These are phyloP conservation scores for Himalopsyche anomala DNA, from an alignment of 2,888 invertebrate species.

Conservation along the genomic window DNA sequence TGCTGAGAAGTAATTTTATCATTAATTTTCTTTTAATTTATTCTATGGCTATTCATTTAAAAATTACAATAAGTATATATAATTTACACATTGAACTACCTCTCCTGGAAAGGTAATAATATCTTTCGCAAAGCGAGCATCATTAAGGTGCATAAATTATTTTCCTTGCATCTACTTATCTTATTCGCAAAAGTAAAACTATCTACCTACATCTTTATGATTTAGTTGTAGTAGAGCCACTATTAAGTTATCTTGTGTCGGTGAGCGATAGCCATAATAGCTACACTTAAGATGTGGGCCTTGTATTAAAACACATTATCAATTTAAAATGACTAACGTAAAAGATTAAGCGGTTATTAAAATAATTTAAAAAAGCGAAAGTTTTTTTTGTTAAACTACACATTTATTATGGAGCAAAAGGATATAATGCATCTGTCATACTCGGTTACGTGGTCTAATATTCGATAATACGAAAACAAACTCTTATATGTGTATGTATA, in stretches of 20 bases:
- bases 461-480: too few species aligned
- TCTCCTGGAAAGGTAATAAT: background rate
- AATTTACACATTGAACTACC: conserved; percentile 10
- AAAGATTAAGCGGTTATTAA: background rate
- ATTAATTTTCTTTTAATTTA: too few species aligned
- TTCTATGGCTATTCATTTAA: too few species aligned
- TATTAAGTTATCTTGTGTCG: background rate
- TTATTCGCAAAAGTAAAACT: conserved; percentile 16
- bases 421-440: too few species aligned
- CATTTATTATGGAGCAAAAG: too few species aligned
- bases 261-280: background rate
- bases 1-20: too few species aligned
- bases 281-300: background rate
- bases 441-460: too few species aligned
- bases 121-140: background rate
- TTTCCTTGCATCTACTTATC: background rate
- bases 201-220: background rate
- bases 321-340: background rate
- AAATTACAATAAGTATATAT: too few species aligned
- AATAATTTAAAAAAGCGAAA: too few species aligned
- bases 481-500: too few species aligned
- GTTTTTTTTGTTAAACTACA: too few species aligned
- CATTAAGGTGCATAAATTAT: conserved; percentile 32
- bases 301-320: background rate
- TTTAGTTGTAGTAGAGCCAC: background rate